These are phyloP conservation scores for Drosophila borborema DNA, from an alignment of 2,888 invertebrate species.

Conservation along the genomic window DNA sequence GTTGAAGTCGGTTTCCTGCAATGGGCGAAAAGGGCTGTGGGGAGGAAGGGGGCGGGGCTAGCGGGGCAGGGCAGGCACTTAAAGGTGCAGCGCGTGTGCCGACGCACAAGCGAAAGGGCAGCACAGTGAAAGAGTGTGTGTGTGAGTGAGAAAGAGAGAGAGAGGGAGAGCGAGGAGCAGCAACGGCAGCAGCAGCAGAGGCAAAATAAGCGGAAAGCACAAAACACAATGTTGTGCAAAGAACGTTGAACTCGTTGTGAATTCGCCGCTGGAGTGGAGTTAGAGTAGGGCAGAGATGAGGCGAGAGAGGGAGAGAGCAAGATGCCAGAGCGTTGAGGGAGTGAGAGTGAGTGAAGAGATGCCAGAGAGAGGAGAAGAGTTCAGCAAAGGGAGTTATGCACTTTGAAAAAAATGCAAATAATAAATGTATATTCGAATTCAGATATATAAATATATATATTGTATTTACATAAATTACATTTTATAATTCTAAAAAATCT, in stretches of 20 bases:
- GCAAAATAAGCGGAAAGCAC: conserved; percentile 78
- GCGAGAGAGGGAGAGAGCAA: conserved; percentile 25
- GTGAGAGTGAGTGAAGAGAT: conserved; percentile 16
- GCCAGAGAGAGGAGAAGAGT: neutral
- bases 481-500: too few species aligned
- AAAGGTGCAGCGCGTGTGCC: conserved; percentile 79
- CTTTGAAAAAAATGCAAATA: neutral
- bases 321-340: conserved; percentile 9
- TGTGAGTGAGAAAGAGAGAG: neutral
- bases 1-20: conserved; percentile 60
- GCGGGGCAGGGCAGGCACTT: conserved; percentile 49
- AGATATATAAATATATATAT: too few species aligned
- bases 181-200: neutral
- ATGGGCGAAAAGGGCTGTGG: conserved; percentile 30
- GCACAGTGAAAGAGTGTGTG: conserved; percentile 12
- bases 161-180: neutral
- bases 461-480: too few species aligned
- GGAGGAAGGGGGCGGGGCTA: neutral
- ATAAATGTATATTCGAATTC: too few species aligned
- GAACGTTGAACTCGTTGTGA: conserved; percentile 71
- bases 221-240: conserved; percentile 81
- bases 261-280: conserved; percentile 40
- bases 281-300: conserved; percentile 15
- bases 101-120: conserved; percentile 61
- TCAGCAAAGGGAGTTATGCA: neutral